phyloP scores from a whole-genome alignment of 92 coral and sea anemone genomes.

The Zoanthus sansibaricus region DNA sequence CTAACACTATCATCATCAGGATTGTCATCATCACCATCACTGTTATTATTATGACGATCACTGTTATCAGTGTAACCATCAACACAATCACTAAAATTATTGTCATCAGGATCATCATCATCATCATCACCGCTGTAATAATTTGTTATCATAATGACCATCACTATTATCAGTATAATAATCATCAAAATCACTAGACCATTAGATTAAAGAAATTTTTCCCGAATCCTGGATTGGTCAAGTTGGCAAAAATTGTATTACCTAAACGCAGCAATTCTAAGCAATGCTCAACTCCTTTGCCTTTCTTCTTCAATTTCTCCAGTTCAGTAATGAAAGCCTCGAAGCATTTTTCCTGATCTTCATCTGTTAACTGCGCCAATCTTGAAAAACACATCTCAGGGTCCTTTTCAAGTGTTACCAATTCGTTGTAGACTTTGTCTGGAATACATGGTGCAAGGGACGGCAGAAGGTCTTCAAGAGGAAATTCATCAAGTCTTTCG shows the following conservation, averaged over 20 bases:
- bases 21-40: too few species aligned
- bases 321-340: background rate
- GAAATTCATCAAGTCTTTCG: background rate
- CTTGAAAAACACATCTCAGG: background rate
- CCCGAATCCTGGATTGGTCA: too few species aligned
- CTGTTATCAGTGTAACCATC: too few species aligned
- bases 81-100: too few species aligned
- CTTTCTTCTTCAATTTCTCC: background rate
- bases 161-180: too few species aligned
- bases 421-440: background rate
- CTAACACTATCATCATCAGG: too few species aligned
- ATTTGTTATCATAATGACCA: too few species aligned
- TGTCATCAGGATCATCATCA: too few species aligned
- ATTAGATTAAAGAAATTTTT: too few species aligned
- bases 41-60: too few species aligned
- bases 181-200: too few species aligned
- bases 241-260: background rate
- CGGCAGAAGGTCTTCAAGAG: background rate
- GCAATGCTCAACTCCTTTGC: background rate
- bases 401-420: background rate
- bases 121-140: too few species aligned
- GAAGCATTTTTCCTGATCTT: background rate
- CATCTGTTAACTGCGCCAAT: background rate
- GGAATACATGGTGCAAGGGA: background rate
- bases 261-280: background rate